Evolutionary conservation across 1,140 invertebrate species (phyloP), one percentile per base, ranked within the genome.

Genomic region (Aradophagus sp.): DNA sequence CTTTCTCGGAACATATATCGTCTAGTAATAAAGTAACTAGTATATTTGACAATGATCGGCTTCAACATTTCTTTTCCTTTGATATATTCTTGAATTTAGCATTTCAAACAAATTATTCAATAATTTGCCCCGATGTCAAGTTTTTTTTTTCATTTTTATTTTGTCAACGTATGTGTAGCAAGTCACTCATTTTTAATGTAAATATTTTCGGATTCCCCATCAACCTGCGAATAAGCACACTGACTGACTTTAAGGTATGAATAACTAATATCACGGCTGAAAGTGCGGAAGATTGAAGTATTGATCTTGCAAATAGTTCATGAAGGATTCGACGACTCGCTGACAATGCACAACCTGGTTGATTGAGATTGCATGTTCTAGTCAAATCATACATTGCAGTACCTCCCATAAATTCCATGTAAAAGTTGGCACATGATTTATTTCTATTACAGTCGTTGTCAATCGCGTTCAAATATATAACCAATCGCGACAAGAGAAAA

Each of bases 351-450:
- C 27, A 13, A 11, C 16, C 17, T 11, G 15, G 36, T 52, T 58
- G 53, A 58, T 58, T 58, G 44, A 41, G 45, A 58, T 58, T 42
- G 19, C 31, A 26, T 50, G 20, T 66, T 35, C 20, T 10, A 50
- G 50, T 56, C 11, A 36, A 56, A 50, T 34, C 62, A 41, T 56
- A 34, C 36, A 50, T 56, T 20, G 42, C 10, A 15, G 42, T 56
- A 17, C n/a, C n/a, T n/a, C 29, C 44, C 45, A 58, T 62, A 52
- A 70, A 70, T 74, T 52, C 29, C 20, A 32, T 36, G 45, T 53
- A 39, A 67, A 55, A 71, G 44, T 52, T n/a, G n/a, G 23, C 38
- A 50, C 23, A 63, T 67, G 58, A 67, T 73, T 73, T 73, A 53
- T 59, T 67, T 53, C 47, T 63, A 73, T 58, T 52, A 63, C 38